Conservation (phyloP, 2,797 vertebrate genomes). For the Danio choprae region DNA sequence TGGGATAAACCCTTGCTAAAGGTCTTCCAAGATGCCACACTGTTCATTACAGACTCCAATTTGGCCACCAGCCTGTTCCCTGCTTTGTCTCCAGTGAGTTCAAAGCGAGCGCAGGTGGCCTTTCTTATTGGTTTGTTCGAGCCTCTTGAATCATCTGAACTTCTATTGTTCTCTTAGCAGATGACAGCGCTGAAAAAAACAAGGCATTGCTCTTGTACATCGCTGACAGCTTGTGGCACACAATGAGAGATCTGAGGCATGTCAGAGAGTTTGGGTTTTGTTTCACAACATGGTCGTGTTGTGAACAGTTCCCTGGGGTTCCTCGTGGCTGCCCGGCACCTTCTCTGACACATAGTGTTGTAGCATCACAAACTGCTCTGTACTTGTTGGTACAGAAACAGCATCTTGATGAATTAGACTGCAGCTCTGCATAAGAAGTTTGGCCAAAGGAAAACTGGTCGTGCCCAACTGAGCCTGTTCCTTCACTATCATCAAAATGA, state of each 20-base stretch:
- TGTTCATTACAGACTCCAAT: constrained; percentile 22
- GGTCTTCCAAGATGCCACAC: constrained; percentile 30
- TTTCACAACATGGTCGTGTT: background rate
- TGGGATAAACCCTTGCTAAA: constrained; percentile 36
- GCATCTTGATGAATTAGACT: background rate
- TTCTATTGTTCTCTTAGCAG: background rate
- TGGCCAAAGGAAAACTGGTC: too few relatives aligned
- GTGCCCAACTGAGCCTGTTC: too few relatives aligned
- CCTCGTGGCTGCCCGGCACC: constrained; percentile 17
- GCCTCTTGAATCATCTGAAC: background rate
- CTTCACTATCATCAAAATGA: too few relatives aligned
- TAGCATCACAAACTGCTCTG: background rate
- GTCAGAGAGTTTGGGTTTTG: constrained; percentile 12
- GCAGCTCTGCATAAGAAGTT: too few relatives aligned
- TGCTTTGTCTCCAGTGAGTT: constrained; percentile 26
- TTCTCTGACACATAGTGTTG: background rate
- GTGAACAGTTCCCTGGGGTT: constrained; percentile 17
- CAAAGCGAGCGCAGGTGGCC: background rate
- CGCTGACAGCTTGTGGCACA: background rate
- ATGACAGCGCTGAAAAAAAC: background rate
- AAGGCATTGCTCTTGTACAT: background rate
- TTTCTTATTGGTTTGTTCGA: background rate
- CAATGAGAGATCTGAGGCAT: constrained; percentile 29
- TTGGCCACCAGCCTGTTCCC: constrained; percentile 21
- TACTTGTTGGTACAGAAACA: background rate